Evolutionary conservation across 2,797 vertebrate genomes (phyloP), one percentile per base, ranked within the genome.

Genomic region (Scarus forsteni): DNA sequence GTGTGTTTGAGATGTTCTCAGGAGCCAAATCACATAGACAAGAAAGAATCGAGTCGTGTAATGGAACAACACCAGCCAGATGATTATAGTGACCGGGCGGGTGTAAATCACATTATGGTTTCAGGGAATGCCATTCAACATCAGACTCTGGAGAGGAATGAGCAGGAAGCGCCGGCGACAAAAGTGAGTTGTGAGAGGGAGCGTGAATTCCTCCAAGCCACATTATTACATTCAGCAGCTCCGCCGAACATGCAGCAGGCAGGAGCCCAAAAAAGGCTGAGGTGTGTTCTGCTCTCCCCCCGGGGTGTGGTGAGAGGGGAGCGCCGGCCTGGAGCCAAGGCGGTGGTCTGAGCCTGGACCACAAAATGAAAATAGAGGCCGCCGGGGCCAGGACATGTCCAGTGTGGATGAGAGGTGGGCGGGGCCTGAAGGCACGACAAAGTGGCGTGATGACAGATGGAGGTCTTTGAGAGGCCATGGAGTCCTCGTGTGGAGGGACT

Each of bases 361-460:
- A 83, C 87, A 80, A 84, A 65, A 66, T 79, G 84, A 92, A 93
- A 92, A 93, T 89, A 89, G 83, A 89, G 87, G 70, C 70, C 3
- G 75, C 61, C 13, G 14, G 45, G 79, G 73, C 80, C 80, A 69
- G 70, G 81, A 82, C 70, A 65, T 61, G 82, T 83, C 85, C 70
- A 43, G 76, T 64, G 12, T 10, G 80, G 80, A 93, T 89, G 82
- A 92, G 90, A 89, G 83, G 70, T 60, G 75, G 85, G 86, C 71
- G 27, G 81, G 75, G 75, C 82, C 66, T 79, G 60, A 50, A 52
- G 72, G 87, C 84, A 83, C 80, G 88, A 86, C 87, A 90, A 88
- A 87, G 76, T 59, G 51, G 62, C 39, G 39, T 36, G 75, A 89
- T 86, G 87, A 93, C 67, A 84, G 81, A 85, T 54, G 65, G 77